Base-by-base conservation (phyloP, 2,888 invertebrate species). In the Nephrotoma appendiculata region DNA sequence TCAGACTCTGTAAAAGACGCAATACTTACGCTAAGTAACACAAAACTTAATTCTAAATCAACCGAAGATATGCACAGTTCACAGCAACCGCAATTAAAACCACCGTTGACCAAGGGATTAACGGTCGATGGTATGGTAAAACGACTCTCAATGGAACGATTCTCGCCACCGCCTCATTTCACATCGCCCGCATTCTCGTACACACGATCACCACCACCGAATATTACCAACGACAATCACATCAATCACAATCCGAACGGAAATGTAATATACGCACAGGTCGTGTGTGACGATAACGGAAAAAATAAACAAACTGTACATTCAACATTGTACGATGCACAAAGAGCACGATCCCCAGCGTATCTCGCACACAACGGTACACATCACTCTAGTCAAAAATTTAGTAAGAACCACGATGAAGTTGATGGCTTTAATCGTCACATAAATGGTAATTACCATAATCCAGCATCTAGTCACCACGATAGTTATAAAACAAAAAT, bases 171-270 rank as follows among this genome's bases (percentile, higher is more conserved):
- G 85, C 94, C 95, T 1, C 94, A 94, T 88, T 95, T 96, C 89
- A 94, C 94, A 88, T 96, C 95, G 89, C 94, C 96, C 89, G 96
- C 96, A 44, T 97, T 97, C 91, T 97, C 96, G 0, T 97, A 97
- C 89, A 95, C 95, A 92, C 93, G 89, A 88, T 92, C 84, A 92
- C 84, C 84, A 15, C 84, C 41, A 42, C 84, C 84, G 5, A 42
- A 9, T 7, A 41, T 41, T 84, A 93, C 89, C 89, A 84, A 42
- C 41, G 42, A 84, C 31, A 42, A 9, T 19, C 92, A 94, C 87
- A 93, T 93, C 89, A 84, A n/a, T 42, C 84, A 84, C 84, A 84
- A 84, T 19, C 92, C 94, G 87, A 93, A 93, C 89, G 92, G 93
- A 89, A 93, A 94, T 88, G 94, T 96, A 41, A 96, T 96, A 86